Base-by-base conservation (phyloP, 2,113 vertebrate species). In the Scatophagus argus region DNA sequence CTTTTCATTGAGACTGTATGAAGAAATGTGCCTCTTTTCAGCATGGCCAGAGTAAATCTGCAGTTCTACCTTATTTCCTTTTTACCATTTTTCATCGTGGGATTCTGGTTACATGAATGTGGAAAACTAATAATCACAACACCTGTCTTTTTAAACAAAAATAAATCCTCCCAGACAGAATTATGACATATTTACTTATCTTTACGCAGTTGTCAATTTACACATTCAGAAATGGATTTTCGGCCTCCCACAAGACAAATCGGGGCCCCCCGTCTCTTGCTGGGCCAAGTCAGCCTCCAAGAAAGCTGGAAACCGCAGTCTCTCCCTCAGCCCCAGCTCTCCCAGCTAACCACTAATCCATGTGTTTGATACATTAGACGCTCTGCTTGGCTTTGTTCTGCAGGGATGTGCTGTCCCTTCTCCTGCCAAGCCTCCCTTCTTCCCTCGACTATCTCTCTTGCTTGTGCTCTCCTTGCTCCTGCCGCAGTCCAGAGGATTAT, bases 321-420 rank as follows among this genome's bases (percentile, higher is more conserved):
- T 88, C 88, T 88, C 59, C 66, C 83, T 86, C 84, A 79, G 85
- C 90, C 84, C 85, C 85, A 69, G 89, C 87, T 93, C 91, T 74
- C 90, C 83, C 78, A 82, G 87, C 92, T 89, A 94, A 93, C 93
- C 90, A 41, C 93, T 94, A 95, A 94, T 94, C 94, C 92, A 94
- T 91, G 91, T 94, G 94, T 94, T 94, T 95, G 92, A 94, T 91
- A 94, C 93, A 94, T 95, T 94, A 94, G 93, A 92, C 90, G 71
- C 85, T 89, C 87, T 60, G 71, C 77, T 89, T 91, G 87, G 90
- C 88, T 94, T 92, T 91, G 86, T 92, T 91, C 89, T 88, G 78
- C 81, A 72, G 84, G 86, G 90, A 91, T 87, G 85, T 85, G 63
- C 88, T 92, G 88, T 87, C 91, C 88, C 82, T 85, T 90, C 87